Evolutionary conservation across 2,113 vertebrate species (phyloP).

Genomic region (Cnemophilus loriae): DNA sequence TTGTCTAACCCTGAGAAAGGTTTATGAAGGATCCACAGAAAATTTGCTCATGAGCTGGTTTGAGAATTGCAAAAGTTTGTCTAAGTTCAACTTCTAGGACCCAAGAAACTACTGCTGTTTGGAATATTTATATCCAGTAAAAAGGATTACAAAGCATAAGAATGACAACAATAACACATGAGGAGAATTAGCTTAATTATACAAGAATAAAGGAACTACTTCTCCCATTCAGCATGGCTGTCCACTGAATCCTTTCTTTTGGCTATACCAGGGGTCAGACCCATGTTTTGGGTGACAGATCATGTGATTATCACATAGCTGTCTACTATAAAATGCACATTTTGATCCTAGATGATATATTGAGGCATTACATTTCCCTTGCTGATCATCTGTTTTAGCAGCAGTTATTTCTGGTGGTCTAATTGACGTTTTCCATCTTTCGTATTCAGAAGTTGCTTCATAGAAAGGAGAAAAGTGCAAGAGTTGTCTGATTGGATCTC

Average conservation of each 20-base stretch:
- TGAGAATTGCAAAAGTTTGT: background rate
- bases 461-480: background rate
- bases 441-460: background rate
- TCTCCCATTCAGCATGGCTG: background rate
- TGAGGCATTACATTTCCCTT: background rate
- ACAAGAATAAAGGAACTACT: background rate
- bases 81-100: background rate
- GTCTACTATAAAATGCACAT: background rate
- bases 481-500: background rate
- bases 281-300: background rate
- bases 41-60: background rate
- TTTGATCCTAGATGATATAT: background rate
- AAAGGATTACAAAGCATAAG: background rate
- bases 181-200: background rate
- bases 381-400: background rate
- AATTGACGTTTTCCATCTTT: background rate
- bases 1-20: background rate
- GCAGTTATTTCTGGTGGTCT: background rate
- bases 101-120: background rate
- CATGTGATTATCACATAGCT: background rate
- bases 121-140: background rate
- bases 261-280: background rate
- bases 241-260: background rate
- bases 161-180: background rate
- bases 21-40: background rate